A percentile compares a stretch with the other conserved stretches of the same genome.
phyloP scores from a whole-genome alignment of 2,113 vertebrate genomes.

The Cnemophilus loriae region DNA sequence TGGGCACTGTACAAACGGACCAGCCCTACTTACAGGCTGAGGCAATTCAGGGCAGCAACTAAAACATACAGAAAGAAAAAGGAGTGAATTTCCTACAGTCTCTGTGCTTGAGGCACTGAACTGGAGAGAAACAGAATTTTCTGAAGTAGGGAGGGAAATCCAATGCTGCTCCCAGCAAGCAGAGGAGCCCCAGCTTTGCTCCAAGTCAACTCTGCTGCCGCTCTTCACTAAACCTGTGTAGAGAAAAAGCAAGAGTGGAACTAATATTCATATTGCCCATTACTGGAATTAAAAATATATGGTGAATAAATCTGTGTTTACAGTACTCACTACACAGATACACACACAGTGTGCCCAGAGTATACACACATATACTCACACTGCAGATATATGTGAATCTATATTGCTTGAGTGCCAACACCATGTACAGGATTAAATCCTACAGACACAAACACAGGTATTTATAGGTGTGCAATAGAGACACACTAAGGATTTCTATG shows the following conservation, averaged over 20 bases:
- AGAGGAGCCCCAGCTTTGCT: neutral
- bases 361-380: neutral
- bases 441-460: slow-evolving; percentile 26
- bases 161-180: neutral
- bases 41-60: neutral
- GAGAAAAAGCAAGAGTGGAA: neutral
- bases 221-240: neutral
- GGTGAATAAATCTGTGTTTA: slow-evolving; percentile 30
- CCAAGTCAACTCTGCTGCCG: neutral
- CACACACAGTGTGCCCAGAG: neutral
- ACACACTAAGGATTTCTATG: neutral
- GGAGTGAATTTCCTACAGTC: neutral
- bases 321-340: neutral
- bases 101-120: neutral
- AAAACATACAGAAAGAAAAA: neutral
- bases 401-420: slow-evolving; percentile 64
- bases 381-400: neutral
- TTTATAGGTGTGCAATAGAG: slow-evolving; percentile 11
- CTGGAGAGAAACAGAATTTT: neutral
- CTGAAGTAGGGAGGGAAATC: neutral
- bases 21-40: neutral
- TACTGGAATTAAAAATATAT: slow-evolving; percentile 43
- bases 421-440: slow-evolving; percentile 41
- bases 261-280: slow-evolving; percentile 23
- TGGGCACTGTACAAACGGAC: neutral